Percentiles rank a stretch among this genome's conserved stretches.
Evolutionary conservation across 2,113 vertebrate genomes (phyloP).

Genomic region (Dromiciops gliroides): DNA sequence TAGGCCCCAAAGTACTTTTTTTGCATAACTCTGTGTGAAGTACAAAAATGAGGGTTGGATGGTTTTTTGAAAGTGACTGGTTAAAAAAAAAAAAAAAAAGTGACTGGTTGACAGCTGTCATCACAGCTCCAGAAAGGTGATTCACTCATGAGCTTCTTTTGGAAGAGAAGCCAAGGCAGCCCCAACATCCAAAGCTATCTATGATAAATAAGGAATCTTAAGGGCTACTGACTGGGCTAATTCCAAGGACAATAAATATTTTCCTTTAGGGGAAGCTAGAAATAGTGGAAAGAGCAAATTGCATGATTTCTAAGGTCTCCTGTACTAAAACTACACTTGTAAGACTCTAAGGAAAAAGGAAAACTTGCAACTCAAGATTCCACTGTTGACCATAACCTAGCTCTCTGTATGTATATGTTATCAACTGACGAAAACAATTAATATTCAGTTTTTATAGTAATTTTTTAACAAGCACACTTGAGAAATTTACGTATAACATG

Average conservation of each 20-base stretch:
- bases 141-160: constrained; percentile 44
- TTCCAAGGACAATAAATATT: constrained; percentile 57
- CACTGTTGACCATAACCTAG: constrained; percentile 55
- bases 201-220: not conserved
- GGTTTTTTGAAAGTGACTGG: constrained; percentile 24
- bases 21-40: not conserved
- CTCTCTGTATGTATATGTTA: constrained; percentile 20
- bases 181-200: not conserved
- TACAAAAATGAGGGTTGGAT: constrained; percentile 47
- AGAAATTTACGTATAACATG: constrained; percentile 52
- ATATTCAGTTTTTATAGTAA: constrained; percentile 13
- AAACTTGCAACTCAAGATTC: constrained; percentile 51
- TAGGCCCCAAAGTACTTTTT: not conserved
- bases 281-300: not conserved
- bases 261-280: constrained; percentile 63
- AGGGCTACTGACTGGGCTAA: constrained; percentile 54
- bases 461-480: constrained; percentile 31
- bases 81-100: no score
- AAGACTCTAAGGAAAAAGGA: constrained; percentile 39
- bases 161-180: constrained; percentile 56
- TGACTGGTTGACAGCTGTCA: not conserved
- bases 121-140: constrained; percentile 44
- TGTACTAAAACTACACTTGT: not conserved
- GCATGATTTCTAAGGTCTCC: not conserved
- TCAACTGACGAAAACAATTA: constrained; percentile 45